Percentiles rank a stretch among this genome's conserved stretches.
Evolutionary conservation across 1,140 invertebrate genomes (phyloP).

Genomic region (Magallana gigas): DNA sequence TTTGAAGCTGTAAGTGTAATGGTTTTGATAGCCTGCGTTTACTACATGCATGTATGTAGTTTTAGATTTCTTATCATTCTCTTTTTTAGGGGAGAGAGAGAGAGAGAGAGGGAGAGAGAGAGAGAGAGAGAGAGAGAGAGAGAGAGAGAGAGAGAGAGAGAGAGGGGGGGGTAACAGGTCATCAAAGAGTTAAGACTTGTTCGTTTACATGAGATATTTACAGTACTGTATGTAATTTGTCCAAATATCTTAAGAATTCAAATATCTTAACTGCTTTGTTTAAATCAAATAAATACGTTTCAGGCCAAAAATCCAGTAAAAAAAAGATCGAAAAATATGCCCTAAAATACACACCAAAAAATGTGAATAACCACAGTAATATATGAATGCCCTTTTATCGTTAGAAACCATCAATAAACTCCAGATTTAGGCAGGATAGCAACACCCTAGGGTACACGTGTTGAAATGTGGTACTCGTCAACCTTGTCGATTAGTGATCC

Average conservation of each 20-base stretch:
- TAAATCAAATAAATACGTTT: not conserved
- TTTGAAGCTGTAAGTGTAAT: slow-evolving; percentile 22
- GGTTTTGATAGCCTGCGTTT: slow-evolving; percentile 22
- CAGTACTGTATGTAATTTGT: no score
- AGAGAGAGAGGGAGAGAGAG: no score
- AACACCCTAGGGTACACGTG: slow-evolving; percentile 8
- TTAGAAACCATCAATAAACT: slow-evolving; percentile 1
- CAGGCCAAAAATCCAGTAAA: no score
- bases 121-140: no score
- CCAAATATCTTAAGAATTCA: not conserved
- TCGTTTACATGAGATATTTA: no score
- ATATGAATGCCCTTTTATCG: slow-evolving; percentile 20
- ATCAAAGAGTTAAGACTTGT: no score
- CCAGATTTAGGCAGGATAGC: not conserved
- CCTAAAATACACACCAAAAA: not conserved
- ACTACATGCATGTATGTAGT: not conserved
- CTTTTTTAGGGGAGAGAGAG: no score
- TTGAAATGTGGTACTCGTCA: slow-evolving; percentile 11
- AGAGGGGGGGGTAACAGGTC: no score
- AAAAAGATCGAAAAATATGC: not conserved
- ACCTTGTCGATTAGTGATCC: not conserved
- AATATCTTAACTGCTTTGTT: not conserved
- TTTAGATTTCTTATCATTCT: no score
- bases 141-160: no score
- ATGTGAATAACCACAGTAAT: not conserved